Evolutionary conservation across 2,113 vertebrate genomes (phyloP), one percentile per base, ranked within the genome.

Genomic region (Neopipo cinnamomea): DNA sequence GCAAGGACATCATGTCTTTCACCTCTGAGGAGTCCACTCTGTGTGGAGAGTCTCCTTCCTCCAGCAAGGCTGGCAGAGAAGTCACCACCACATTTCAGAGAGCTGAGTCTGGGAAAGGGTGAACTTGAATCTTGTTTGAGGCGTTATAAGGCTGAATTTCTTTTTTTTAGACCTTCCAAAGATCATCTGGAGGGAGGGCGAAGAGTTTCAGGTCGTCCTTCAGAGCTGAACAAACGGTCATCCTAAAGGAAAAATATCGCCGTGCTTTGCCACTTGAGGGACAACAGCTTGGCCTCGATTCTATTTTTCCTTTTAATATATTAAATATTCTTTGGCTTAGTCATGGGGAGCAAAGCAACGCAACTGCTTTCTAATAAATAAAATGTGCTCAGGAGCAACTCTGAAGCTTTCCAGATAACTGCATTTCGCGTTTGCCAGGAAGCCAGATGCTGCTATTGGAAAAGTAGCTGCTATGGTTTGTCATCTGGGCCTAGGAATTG

Each of bases 361-460:
- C 91, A 93, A 96, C 92, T 93, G 96, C 95, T 97, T 97, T 97
- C 96, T 96, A 97, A 96, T 94, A 97, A 97, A 97, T 96, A 95
- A 95, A 93, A 93, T 92, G 91, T 94, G 92, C 95, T 96, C 96
- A 92, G 95, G 94, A 94, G 76, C 72, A 84, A 89, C 68, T 84
- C 93, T 53, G 83, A 94, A 89, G 88, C 92, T 91, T 96, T 93
- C 91, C 91, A 91, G 91, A 95, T 95, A 96, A 97, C 93, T 53
- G 66, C 86, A 82, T 96, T 96, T 91, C 0, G 7, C 72, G 70
- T 96, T 96, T 98, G 97, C 97, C 97, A 98, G 97, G 46, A 87
- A 97, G 79, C 95, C 97, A 98, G 97, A 97, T 98, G 97, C 97
- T 97, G 96, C 97, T 97, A 90, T 97, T 96, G 97, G 96, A 96